A percentile compares a stretch with the other conserved stretches of the same genome.
These are phyloP conservation scores for Schizotus pectinicornis DNA, from an alignment of 2,888 invertebrate species.

Conservation along the genomic window DNA sequence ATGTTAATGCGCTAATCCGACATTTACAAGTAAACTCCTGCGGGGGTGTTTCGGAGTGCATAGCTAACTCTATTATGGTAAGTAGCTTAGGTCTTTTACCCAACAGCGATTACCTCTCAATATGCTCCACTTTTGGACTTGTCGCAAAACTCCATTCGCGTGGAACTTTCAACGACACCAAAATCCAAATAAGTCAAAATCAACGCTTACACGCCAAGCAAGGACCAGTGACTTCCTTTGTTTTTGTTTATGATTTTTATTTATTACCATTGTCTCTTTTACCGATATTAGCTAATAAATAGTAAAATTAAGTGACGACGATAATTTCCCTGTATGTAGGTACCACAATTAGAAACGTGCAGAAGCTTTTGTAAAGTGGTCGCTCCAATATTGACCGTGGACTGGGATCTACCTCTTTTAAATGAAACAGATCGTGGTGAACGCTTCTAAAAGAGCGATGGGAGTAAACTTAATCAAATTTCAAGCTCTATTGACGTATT, in stretches of 20 bases:
- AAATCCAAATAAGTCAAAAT: too few species aligned
- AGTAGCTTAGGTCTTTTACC: conserved; percentile 32
- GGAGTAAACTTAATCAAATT: conserved; percentile 57
- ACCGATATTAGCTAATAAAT: too few species aligned
- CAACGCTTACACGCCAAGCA: too few species aligned
- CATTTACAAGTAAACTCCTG: conserved; percentile 56
- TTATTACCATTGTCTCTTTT: too few species aligned
- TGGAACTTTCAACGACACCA: too few species aligned
- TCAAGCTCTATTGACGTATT: conserved; percentile 58
- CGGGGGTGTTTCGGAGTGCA: conserved; percentile 30
- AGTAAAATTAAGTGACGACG: too few species aligned
- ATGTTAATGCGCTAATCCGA: conserved; percentile 59
- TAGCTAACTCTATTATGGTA: conserved; percentile 32
- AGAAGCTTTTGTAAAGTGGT: conserved; percentile 24
- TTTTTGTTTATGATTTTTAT: too few species aligned
- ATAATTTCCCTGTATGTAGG: too few species aligned
- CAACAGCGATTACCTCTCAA: conserved; percentile 23
- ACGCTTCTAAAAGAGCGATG: conserved; percentile 45
- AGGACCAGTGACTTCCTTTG: too few species aligned
- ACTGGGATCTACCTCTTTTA: conserved; percentile 5
- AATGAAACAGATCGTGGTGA: conserved; percentile 37
- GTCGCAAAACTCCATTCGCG: background rate
- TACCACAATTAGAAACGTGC: conserved; percentile 29
- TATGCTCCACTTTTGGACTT: conserved; percentile 20
- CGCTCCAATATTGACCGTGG: background rate